These are phyloP conservation scores for Halichoeres trimaculatus DNA, from an alignment of 2,113 vertebrate species.

Conservation along the genomic window DNA sequence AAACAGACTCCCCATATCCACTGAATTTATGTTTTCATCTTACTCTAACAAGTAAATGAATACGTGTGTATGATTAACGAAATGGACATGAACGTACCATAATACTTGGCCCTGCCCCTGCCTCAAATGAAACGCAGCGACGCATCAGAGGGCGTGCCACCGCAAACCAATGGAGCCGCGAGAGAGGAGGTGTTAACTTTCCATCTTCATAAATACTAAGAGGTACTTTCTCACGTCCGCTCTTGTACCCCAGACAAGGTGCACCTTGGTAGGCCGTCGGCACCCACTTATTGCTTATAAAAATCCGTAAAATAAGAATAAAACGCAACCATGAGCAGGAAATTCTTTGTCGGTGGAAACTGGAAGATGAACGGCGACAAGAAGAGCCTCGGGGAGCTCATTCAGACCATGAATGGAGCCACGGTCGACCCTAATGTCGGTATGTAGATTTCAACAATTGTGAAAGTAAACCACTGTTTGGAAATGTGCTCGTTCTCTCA, in stretches of 20 bases:
- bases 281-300: background rate
- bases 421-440: slow-evolving; percentile 90
- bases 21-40: too few species aligned
- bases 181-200: slow-evolving; percentile 66
- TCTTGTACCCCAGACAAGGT: slow-evolving; percentile 35
- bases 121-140: slow-evolving; percentile 41
- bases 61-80: background rate
- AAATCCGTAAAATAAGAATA: background rate
- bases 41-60: background rate
- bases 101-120: slow-evolving; percentile 61
- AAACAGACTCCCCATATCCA: too few species aligned
- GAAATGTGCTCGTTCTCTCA: background rate
- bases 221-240: slow-evolving; percentile 9
- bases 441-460: slow-evolving; percentile 64
- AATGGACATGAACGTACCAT: slow-evolving; percentile 56
- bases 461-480: fast-evolving
- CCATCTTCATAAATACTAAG: slow-evolving; percentile 66
- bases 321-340: slow-evolving; percentile 87
- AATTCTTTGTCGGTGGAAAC: slow-evolving; percentile 97
- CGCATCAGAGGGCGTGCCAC: slow-evolving; percentile 62
- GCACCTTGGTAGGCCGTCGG: background rate
- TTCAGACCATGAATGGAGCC: slow-evolving; percentile 88
- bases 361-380: slow-evolving; percentile 99
- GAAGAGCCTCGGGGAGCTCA: slow-evolving; percentile 91
- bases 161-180: slow-evolving; percentile 61